Evolutionary conservation across 2,797 vertebrate species (phyloP).

Genomic region (Macropodus opercularis): DNA sequence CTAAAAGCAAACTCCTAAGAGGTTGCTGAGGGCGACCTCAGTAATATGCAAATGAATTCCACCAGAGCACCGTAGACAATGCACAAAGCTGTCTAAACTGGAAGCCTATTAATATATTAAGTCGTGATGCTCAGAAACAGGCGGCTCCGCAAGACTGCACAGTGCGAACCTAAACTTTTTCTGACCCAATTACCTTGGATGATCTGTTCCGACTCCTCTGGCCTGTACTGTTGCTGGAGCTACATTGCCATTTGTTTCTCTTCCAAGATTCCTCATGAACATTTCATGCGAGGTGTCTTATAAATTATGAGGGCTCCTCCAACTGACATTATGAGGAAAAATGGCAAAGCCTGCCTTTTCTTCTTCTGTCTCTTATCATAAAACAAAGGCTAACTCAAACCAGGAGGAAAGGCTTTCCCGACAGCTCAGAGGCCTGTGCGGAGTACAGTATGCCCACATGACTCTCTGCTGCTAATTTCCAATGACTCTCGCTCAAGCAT

Average conservation of each 20-base stretch:
- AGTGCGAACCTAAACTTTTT: conserved; percentile 64
- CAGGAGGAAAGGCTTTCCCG: conserved; percentile 50
- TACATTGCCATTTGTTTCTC: conserved; percentile 66
- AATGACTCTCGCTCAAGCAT: conserved; percentile 32
- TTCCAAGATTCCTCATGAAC: conserved; percentile 81
- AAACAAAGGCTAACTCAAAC: conserved; percentile 67
- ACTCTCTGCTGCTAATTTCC: conserved; percentile 55
- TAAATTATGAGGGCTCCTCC: conserved; percentile 80
- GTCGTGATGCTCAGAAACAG: conserved; percentile 45
- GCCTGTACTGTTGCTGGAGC: conserved; percentile 56
- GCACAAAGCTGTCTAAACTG: conserved; percentile 76
- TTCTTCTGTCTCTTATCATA: conserved; percentile 59
- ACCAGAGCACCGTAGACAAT: conserved; percentile 78
- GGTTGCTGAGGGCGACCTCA: conserved; percentile 80
- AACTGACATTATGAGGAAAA: conserved; percentile 72
- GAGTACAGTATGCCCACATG: conserved; percentile 50
- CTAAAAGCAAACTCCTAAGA: conserved; percentile 79
- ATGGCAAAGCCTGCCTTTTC: conserved; percentile 61
- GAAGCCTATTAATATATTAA: conserved; percentile 76
- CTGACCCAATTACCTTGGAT: conserved; percentile 77
- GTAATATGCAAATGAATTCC: conserved; percentile 80
- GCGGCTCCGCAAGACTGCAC: conserved; percentile 45
- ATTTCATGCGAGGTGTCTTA: conserved; percentile 80
- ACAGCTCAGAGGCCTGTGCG: conserved; percentile 53
- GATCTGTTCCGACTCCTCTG: conserved; percentile 58